A percentile compares a stretch with the other conserved stretches of the same genome.
phyloP scores from a whole-genome alignment of 2,113 vertebrate genomes.

The Pithys albifrons region DNA sequence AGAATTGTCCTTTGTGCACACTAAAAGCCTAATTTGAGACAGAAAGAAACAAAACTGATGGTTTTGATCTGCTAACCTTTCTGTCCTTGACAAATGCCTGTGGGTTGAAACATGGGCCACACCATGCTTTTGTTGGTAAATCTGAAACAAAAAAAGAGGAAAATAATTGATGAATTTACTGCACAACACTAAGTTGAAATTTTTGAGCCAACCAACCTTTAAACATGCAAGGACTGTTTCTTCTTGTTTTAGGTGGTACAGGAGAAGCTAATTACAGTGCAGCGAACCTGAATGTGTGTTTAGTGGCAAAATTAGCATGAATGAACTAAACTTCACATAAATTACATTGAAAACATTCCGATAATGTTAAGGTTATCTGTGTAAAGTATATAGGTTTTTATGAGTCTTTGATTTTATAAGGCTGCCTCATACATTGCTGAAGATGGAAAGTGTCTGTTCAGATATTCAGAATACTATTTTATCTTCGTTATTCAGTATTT shows the following conservation, averaged over 20 bases:
- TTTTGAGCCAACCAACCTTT: not conserved
- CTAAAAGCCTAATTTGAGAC: constrained; percentile 19
- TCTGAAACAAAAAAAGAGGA: not conserved
- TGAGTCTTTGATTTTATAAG: not conserved
- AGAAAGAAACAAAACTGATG: not conserved
- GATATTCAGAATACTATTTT: not conserved
- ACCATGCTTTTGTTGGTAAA: not conserved
- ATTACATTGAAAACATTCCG: not conserved
- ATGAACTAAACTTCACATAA: not conserved
- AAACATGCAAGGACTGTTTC: not conserved
- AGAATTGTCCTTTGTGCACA: constrained; percentile 20
- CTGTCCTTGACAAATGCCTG: not conserved
- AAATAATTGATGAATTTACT: not conserved
- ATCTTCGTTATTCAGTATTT: not conserved
- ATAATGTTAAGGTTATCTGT: not conserved
- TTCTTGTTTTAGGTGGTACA: not conserved
- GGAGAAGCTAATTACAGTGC: not conserved
- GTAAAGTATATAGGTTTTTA: not conserved
- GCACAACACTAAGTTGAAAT: not conserved
- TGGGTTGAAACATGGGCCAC: not conserved
- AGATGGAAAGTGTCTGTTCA: not conserved
- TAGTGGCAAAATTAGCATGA: not conserved
- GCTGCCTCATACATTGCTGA: not conserved
- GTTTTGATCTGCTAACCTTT: constrained; percentile 34
- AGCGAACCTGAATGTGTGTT: not conserved